Evolutionary conservation across 2,113 vertebrate species (phyloP), one percentile per base, ranked within the genome.

Genomic region (Empidonax alnorum): DNA sequence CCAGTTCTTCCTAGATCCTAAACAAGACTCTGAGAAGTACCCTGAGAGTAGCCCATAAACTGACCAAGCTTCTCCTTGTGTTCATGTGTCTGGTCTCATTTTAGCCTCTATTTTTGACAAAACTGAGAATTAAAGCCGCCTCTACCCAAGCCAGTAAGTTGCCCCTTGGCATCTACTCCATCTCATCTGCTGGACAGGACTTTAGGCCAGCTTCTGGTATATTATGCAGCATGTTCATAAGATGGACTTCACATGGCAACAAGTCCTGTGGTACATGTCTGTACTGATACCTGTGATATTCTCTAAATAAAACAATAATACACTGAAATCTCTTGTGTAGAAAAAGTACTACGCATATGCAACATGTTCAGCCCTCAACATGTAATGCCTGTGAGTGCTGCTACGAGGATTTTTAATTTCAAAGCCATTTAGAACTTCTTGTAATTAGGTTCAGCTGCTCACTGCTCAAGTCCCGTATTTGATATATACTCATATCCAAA

Each of bases 311-410:
- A 86, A 35, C 18, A 93, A 30, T 30, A 92, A 66, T 39, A 59
- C 47, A 31, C 11, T 53, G 10, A 67, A 80, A 67, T 39, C 24
- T 42, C 2, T 30, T 67, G 13, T 15, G 21, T 10, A 23, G 24
- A 50, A 47, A 71, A 68, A 84, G 33, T 7, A 35, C 31, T 44
- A 35, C 10, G 9, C 28, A 61, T 44, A 12, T n/a, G 6, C 4
- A 44, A 28, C 4, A 14, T 76, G 19, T 22, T 83, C 21, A 55
- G 46, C 9, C 28, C 35, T 81, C 47, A 71, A 46, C 15, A n/a
- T 0, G 1, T 23, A 62, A 41, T 4, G 2, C 17, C 20, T 10
- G 3, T 73, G 53, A 83, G 46, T 50, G 33, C 3, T 21, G 44
- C 14, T 17, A 37, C 31, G n/a, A 78, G 18, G 4, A 68, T 31